Evolutionary conservation across 2,888 invertebrate genomes (phyloP).

Genomic region (Agonum fuliginosum): DNA sequence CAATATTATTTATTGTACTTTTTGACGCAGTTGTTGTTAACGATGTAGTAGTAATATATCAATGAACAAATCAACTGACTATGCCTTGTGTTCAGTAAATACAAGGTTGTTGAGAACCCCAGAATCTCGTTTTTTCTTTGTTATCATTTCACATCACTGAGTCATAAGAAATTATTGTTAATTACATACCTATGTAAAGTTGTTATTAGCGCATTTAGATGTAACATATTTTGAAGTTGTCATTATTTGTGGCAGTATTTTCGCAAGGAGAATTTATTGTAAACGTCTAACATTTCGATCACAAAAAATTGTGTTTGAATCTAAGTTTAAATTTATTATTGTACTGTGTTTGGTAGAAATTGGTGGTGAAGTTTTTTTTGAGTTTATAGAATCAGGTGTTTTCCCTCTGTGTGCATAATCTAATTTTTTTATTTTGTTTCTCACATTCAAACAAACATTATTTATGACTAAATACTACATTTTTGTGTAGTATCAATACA

Average conservation of each 20-base stretch:
- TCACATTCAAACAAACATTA: slow-evolving; percentile 41
- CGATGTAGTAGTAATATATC: slow-evolving; percentile 46
- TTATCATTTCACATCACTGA: slow-evolving; percentile 51
- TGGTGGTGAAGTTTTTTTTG: slow-evolving; percentile 34
- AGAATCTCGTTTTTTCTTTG: slow-evolving; percentile 35
- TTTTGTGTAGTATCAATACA: slow-evolving; percentile 53
- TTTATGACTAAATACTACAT: slow-evolving; percentile 50
- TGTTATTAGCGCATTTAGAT: slow-evolving; percentile 51
- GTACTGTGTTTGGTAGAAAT: slow-evolving; percentile 40
- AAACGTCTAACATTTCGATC: slow-evolving; percentile 42
- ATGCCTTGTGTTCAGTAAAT: background rate
- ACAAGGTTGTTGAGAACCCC: slow-evolving; percentile 49
- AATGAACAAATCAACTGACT: slow-evolving; percentile 36
- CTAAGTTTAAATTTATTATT: slow-evolving; percentile 8
- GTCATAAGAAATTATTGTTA: slow-evolving; percentile 47
- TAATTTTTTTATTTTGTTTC: slow-evolving; percentile 13
- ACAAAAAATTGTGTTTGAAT: slow-evolving; percentile 16
- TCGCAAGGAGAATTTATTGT: slow-evolving; percentile 47
- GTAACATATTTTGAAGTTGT: slow-evolving; percentile 49
- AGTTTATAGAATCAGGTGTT: slow-evolving; percentile 34
- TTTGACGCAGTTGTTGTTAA: slow-evolving; percentile 39
- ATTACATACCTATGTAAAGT: slow-evolving; percentile 47
- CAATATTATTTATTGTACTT: slow-evolving; percentile 43
- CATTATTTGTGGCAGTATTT: slow-evolving; percentile 42
- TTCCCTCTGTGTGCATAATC: slow-evolving; percentile 22